Evolutionary conservation across 2,888 invertebrate species (phyloP), one percentile per base, ranked within the genome.

Genomic region (Apocheima hispidaria): DNA sequence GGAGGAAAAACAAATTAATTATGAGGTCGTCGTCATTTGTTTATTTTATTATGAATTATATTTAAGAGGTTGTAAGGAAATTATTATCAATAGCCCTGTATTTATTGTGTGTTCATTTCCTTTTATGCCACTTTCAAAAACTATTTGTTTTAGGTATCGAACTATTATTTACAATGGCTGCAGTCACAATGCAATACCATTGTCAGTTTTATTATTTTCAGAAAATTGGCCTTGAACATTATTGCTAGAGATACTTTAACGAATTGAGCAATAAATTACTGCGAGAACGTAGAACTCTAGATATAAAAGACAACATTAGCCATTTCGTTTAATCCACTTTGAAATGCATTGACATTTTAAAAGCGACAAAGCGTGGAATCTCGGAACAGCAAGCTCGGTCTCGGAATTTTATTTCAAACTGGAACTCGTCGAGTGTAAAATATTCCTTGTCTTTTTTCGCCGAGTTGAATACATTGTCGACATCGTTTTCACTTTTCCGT

Each of bases 401-500:
- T 30, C 35, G 23, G 55, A n/a, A 50, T 54, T 52, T 55, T 48
- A 43, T 49, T 54, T 59, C 36, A 53, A 61, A 57, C 46, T 35
- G 36, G 55, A 55, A 49, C 60, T 49, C 53, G 53, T 43, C 36
- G 38, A 43, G 41, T 48, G 20, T 48, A 33, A 44, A 23, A 59
- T 55, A 21, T 52, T 46, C 55, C 41, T 56, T 54, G 57, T 60
- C 61, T 59, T 57, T 59, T 60, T 67, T 66, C 66, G 59, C 55
- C 35, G 48, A 55, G 64, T 67, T 50, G 63, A 63, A 60, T 59
- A 63, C 43, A 63, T 67, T 68, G 66, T 66, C 59, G 63, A 67
- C 70, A 70, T 77, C 77, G 81, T 80, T 85, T 85, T 84, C 77
- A 84, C 79, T 82, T 82, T 82, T 78, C 66, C 60, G 54, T 55